A percentile compares a stretch with the other conserved stretches of the same genome.
Conservation (phyloP, 2,797 vertebrate genomes). For the Chromobotia macracanthus region DNA sequence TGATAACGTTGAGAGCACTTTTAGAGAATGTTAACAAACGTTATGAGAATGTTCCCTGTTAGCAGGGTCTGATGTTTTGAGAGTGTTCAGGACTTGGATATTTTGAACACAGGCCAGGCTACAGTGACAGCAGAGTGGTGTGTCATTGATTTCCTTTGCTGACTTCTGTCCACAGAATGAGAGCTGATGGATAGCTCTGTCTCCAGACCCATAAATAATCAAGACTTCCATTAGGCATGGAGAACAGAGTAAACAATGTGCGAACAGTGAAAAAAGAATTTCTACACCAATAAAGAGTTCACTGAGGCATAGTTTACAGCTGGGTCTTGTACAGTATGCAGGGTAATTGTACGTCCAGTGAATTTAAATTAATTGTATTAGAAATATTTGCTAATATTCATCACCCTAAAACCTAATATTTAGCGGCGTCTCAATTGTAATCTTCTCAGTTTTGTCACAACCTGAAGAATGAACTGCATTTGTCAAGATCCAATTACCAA, state of each 20-base stretch:
- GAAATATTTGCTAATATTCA: too few species aligned
- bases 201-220: conserved; percentile 58
- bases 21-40: too few species aligned
- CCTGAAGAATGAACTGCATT: too few species aligned
- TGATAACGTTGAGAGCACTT: too few species aligned
- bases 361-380: too few species aligned
- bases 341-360: neutral
- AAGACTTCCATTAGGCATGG: conserved; percentile 32
- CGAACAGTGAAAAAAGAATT: conserved; percentile 8
- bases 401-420: too few species aligned
- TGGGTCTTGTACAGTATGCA: neutral
- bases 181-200: conserved; percentile 57
- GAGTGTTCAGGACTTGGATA: conserved; percentile 55
- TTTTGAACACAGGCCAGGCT: conserved; percentile 46
- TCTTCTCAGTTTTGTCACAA: too few species aligned
- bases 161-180: conserved; percentile 42
- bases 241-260: conserved; percentile 27
- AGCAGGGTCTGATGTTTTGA: neutral
- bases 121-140: conserved; percentile 49
- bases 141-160: conserved; percentile 53
- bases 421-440: too few species aligned
- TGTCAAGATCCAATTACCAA: too few species aligned
- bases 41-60: too few species aligned
- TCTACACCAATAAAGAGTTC: conserved; percentile 29
- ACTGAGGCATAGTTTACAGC: neutral